Percentiles rank a stretch among this genome's conserved stretches.
Evolutionary conservation across 2,797 vertebrate genomes (phyloP).

Genomic region (Numenius phaeopus): DNA sequence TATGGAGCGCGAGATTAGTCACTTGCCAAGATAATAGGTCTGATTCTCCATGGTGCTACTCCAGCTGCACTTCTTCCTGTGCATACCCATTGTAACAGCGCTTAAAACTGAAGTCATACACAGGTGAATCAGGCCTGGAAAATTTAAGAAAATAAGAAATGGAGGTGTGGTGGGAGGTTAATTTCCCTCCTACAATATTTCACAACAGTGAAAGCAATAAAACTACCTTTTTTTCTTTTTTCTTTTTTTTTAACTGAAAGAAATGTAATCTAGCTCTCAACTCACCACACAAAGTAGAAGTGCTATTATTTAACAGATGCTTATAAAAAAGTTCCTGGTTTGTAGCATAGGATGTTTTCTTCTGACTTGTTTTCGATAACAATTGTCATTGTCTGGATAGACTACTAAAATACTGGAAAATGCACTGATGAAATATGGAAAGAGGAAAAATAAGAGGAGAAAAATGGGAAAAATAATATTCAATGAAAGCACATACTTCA

Average conservation of each 20-base stretch:
- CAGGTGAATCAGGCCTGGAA: conserved; percentile 32
- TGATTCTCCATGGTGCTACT: conserved; percentile 1
- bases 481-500: neutral
- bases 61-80: conserved; percentile 20
- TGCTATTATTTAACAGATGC: neutral
- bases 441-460: neutral
- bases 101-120: conserved; percentile 44
- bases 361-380: neutral
- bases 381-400: neutral
- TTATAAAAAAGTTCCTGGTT: neutral
- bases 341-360: neutral
- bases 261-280: neutral
- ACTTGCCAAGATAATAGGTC: conserved; percentile 28
- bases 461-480: neutral
- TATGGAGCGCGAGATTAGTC: neutral
- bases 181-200: conserved; percentile 60
- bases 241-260: neutral
- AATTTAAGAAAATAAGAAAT: conserved; percentile 37
- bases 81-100: neutral
- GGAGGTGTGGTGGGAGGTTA: conserved; percentile 47
- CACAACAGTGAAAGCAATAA: neutral
- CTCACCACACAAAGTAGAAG: neutral
- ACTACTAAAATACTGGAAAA: neutral
- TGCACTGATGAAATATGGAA: neutral
- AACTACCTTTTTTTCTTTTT: neutral